Base-by-base conservation (phyloP, 2,113 vertebrate genomes). In the Hippolais icterina region DNA sequence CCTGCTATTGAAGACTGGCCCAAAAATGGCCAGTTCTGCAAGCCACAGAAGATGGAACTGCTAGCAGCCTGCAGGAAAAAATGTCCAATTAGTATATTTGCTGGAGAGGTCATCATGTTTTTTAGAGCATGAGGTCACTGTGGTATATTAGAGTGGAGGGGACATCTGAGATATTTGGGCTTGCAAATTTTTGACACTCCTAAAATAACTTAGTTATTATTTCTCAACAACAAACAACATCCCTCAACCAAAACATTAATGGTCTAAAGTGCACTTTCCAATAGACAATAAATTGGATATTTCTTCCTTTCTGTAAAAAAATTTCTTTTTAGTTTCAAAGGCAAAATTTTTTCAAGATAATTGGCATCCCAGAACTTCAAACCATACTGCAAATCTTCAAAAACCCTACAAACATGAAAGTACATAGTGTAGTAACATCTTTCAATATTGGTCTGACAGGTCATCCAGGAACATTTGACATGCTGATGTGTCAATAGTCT, bases 291-390 rank as follows among this genome's bases (percentile, higher is more conserved):
- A 83, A 14, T 28, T 77, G 2, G 0, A 59, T 65, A 91, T 81
- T 69, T 21, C 19, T 83, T 53, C 28, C 33, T 77, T 89, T 77
- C 27, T 69, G 41, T 3, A 5, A 53, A 42, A 44, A 50, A 13
- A 6, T 5, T 21, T 8, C 4, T 59, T 64, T 71, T 82, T 68
- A 47, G 24, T 71, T 96, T 89, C 37, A 78, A 90, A 41, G 6
- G 29, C 19, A 92, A 74, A 52, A 16, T 10, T 57, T 82, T 89
- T 90, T 25, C 60, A 50, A 75, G 44, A 6, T 85, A 91, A 88
- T 61, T 87, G 71, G 61, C 79, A 81, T 57, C 41, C 69, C n/a
- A 61, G 50, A 86, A 72, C 46, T 80, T 85, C 53, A 96, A 97
- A 95, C 69, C 22, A 65, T 57, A 70, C 44, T 41, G 50, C 66